Conservation (phyloP, 2,888 invertebrate genomes). For the Antheraea assamensis region DNA sequence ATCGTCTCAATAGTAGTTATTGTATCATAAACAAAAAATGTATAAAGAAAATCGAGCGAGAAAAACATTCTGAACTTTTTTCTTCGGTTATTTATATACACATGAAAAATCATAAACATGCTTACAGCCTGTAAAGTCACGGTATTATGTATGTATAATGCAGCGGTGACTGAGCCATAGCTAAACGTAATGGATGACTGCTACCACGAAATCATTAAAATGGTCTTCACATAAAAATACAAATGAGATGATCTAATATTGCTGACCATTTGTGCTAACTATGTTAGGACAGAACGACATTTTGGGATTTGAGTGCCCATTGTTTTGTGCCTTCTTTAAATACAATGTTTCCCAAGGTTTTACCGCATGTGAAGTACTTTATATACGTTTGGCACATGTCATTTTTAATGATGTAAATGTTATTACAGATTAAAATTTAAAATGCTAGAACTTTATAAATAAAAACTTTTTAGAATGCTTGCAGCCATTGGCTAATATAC, state of each 20-base stretch:
- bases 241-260: neutral
- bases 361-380: neutral
- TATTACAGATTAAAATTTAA: neutral
- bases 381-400: neutral
- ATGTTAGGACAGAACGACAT: neutral
- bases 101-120: too few species aligned
- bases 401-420: neutral
- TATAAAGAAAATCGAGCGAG: too few species aligned
- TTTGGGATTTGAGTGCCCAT: neutral
- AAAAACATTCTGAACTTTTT: too few species aligned
- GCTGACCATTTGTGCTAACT: neutral
- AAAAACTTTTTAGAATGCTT: neutral
- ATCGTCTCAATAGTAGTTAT: too few species aligned
- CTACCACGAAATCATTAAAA: neutral
- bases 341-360: neutral
- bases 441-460: neutral
- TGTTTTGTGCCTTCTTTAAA: conserved; percentile 9
- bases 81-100: too few species aligned
- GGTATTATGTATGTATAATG: too few species aligned
- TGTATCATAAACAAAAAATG: too few species aligned
- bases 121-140: too few species aligned
- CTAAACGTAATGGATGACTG: neutral
- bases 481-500: neutral
- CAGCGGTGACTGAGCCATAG: neutral
- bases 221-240: neutral